Base-by-base conservation (phyloP, 2,113 vertebrate genomes). In the Argyrosomus japonicus region DNA sequence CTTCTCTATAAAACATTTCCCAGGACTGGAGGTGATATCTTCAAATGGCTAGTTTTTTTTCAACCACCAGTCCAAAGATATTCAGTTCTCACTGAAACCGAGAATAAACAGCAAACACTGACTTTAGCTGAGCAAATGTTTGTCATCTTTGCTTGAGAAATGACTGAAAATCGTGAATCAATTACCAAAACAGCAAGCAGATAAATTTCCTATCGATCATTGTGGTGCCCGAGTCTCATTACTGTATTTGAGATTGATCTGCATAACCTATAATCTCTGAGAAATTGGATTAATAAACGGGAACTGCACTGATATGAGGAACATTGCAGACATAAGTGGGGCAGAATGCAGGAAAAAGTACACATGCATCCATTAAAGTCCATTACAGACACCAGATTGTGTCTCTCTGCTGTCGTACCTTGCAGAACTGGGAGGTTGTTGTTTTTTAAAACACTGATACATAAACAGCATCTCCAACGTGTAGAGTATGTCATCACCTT, bases 381-480 rank as follows among this genome's bases (percentile, higher is more conserved):
- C 56, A 69, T 18, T 53, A 40, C 13, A 65, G 19, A 74, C 29
- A 70, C 27, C 45, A 80, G 25, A 17, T 43, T 47, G 14, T 4
- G 14, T 53, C 29, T 71, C 27, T 72, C 45, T 45, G 50, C n/a
- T 70, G 48, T 19, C 69, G 7, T 10, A 12, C 64, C 29, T 21
- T 47, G 13, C 40, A 56, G 25, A 27, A 27, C 25, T 18, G 43
- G 29, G 29, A 45, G 43, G 9, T 45, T 45, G 1, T 12, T 45
- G 12, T 45, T 45, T 12, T 45, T 43, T 43, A 23, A 18, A 18
- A 53, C 18, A 14, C 18, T 8, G 23, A 75, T 71, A 63, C 64
- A 77, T 54, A 84, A 74, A 77, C 32, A 48, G 15, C 3, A 18
- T 79, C 36, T 65, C 6, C 19, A 36, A 57, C 54, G 54, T 75